Base-by-base conservation (phyloP, 2,113 vertebrate species). In the Oryzias woworae region DNA sequence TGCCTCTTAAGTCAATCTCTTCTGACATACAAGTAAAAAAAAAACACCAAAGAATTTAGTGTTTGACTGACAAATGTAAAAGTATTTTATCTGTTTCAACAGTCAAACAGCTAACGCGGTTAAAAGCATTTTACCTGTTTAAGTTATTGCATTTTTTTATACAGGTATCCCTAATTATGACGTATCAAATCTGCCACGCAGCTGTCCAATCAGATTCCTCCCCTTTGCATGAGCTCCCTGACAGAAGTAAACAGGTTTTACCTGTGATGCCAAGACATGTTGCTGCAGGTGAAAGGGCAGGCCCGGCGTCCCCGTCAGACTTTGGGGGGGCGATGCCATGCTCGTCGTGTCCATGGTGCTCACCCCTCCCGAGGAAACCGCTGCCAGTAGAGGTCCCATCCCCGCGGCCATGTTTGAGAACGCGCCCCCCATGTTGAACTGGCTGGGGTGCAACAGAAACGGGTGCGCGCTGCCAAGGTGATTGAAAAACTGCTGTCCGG, bases 251-350 rank as follows among this genome's bases (percentile, higher is more conserved):
- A 78, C 57, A 13, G 76, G 68, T 81, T 89, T 83, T 95, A 99
- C 97, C 96, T 98, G 96, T 0, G 97, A 98, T 58, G 97, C 97
- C 89, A 99, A 85, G 81, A 99, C 94, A 10, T 99, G 97, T 81
- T 97, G 97, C 84, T 99, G 97, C 75, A 99, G 93, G 83, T 98
- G 97, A 77, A 98, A 99, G 22, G 97, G 97, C 66, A 99, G 81
- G 56, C 95, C 93, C 0, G 91, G 92, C 0, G 91, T 88, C 57
- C 94, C 95, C 0, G 94, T 88, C 64, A 98, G 89, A 90, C 94
- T 92, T 72, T 97, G 96, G 16, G 92, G 89, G 2, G 95, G 91
- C 0, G 96, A 95, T 1, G 94, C 92, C 87, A 96, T 95, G 75
- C 89, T 88, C 71, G 93, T 90, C 0, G 94, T 92, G 87, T 94